These are phyloP conservation scores for Cephus nigrinus DNA, from an alignment of 2,888 invertebrate genomes.

Conservation along the genomic window DNA sequence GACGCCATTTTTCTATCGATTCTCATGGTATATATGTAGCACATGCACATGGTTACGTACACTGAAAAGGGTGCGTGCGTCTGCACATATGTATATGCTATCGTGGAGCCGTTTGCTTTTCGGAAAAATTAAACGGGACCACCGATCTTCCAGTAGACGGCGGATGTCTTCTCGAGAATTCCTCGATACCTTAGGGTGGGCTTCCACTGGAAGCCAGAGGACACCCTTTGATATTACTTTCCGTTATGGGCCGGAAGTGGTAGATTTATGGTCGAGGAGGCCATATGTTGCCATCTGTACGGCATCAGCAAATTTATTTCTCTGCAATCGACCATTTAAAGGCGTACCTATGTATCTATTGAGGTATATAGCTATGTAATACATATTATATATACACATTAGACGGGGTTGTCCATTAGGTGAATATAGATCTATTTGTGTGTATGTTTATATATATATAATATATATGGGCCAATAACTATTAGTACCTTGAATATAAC, in stretches of 20 bases:
- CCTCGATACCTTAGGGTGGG: constrained; percentile 17
- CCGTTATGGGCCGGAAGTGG: constrained; percentile 51
- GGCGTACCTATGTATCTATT: not conserved
- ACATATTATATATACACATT: not conserved
- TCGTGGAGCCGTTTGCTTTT: constrained; percentile 18
- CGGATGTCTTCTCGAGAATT: not conserved
- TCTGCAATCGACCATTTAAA: not conserved
- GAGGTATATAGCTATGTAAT: not conserved
- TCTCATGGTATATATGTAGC: not conserved
- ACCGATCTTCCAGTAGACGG: not conserved
- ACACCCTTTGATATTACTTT: constrained; percentile 52
- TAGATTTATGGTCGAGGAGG: constrained; percentile 48
- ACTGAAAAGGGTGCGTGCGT: not conserved
- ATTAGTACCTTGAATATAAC: not conserved
- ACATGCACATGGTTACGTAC: not conserved
- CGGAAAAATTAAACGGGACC: not conserved
- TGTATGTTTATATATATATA: no score
- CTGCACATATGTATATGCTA: constrained; percentile 25
- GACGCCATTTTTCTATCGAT: constrained; percentile 36
- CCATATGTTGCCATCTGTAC: constrained; percentile 27
- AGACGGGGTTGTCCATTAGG: no score
- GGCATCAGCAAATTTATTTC: constrained; percentile 4
- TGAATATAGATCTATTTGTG: no score
- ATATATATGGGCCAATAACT: no score
- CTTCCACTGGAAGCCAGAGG: constrained; percentile 18